phyloP scores from a whole-genome alignment of 2,888 invertebrate species.

The Andrena bicolor region DNA sequence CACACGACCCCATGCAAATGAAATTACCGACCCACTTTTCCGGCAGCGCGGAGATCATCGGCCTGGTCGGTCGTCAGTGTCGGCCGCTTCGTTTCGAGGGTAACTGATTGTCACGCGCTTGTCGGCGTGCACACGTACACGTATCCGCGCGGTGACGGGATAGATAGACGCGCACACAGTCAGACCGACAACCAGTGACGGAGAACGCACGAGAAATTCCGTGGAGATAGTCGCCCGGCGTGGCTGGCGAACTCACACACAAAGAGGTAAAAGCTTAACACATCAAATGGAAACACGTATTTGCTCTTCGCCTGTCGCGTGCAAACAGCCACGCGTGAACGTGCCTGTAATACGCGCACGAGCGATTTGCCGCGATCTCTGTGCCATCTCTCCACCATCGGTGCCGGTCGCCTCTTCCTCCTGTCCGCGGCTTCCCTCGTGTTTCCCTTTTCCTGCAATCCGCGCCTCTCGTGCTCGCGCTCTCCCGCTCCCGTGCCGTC shows the following conservation, averaged over 20 bases:
- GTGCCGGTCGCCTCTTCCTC: slow-evolving; percentile 10
- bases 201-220: slow-evolving; percentile 22
- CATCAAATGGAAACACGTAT: slow-evolving; percentile 79
- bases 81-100: slow-evolving; percentile 47
- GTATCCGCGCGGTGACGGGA: background rate
- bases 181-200: background rate
- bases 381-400: slow-evolving; percentile 38
- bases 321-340: slow-evolving; percentile 70
- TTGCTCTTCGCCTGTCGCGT: slow-evolving; percentile 77
- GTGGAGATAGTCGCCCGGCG: slow-evolving; percentile 24
- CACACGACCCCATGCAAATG: slow-evolving; percentile 71
- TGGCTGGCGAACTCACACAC: slow-evolving; percentile 46
- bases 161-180: background rate
- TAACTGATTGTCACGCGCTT: slow-evolving; percentile 32
- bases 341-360: slow-evolving; percentile 63
- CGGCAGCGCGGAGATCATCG: slow-evolving; percentile 57
- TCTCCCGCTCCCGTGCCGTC: background rate
- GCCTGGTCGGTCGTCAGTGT: slow-evolving; percentile 36
- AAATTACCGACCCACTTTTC: slow-evolving; percentile 75
- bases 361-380: slow-evolving; percentile 65
- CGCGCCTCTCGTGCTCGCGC: background rate
- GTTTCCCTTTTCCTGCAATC: slow-evolving; percentile 1
- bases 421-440: slow-evolving; percentile 8
- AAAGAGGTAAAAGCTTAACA: slow-evolving; percentile 69
- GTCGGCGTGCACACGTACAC: background rate